These are phyloP conservation scores for Indicator indicator DNA, from an alignment of 2,113 vertebrate genomes.

Conservation along the genomic window DNA sequence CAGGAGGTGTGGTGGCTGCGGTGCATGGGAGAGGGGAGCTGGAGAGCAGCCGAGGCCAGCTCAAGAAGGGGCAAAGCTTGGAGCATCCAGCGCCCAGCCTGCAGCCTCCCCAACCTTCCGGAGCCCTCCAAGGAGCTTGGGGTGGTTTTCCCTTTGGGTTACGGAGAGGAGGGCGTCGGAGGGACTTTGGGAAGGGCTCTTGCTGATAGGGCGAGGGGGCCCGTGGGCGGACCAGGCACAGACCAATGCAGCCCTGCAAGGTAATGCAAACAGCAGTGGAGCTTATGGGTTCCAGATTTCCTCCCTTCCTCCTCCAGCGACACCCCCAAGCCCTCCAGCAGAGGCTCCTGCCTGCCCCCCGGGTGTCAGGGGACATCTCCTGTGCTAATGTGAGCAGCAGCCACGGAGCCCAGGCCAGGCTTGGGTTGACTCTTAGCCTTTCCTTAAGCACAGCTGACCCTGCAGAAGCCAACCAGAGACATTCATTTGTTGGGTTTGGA, in stretches of 20 bases:
- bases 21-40: neutral
- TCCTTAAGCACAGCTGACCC: neutral
- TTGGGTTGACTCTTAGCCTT: neutral
- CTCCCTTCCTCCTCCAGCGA: conserved; percentile 36
- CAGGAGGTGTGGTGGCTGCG: neutral
- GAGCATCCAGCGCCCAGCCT: neutral
- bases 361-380: neutral
- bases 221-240: conserved; percentile 73
- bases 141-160: conserved; percentile 48
- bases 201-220: conserved; percentile 71
- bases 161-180: neutral
- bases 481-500: neutral
- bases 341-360: conserved; percentile 58
- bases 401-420: neutral
- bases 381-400: neutral
- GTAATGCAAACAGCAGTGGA: conserved; percentile 82
- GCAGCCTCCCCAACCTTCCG: neutral
- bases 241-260: conserved; percentile 80
- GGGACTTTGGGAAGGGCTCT: conserved; percentile 58
- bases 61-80: neutral
- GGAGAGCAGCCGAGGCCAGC: neutral
- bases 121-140: conserved; percentile 51
- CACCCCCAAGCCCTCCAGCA: conserved; percentile 62
- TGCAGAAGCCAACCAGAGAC: neutral
- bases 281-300: conserved; percentile 93